These are phyloP conservation scores for Siphamia tubifer DNA, from an alignment of 2,113 vertebrate genomes.

Conservation along the genomic window DNA sequence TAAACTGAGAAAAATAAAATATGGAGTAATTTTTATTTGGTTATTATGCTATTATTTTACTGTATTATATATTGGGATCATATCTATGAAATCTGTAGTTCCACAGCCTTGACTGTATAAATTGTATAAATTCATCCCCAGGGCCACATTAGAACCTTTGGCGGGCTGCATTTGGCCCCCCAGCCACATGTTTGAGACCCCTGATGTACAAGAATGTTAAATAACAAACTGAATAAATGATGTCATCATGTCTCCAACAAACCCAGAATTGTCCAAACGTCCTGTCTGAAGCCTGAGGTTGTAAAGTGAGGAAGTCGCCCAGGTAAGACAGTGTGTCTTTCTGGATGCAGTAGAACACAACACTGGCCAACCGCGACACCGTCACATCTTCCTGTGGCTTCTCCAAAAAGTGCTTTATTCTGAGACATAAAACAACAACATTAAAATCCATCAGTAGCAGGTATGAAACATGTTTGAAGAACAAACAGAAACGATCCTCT, in stretches of 20 bases:
- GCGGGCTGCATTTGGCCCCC: no score
- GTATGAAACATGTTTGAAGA: rapidly evolving
- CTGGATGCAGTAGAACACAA: conserved; percentile 84
- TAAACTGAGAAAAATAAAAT: no score
- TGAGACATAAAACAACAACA: conserved; percentile 37
- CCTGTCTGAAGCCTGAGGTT: conserved; percentile 56
- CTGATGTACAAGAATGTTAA: neutral
- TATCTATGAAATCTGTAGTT: no score
- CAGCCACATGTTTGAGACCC: no score
- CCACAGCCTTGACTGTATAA: no score
- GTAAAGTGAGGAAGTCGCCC: conserved; percentile 70
- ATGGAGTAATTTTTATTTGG: no score
- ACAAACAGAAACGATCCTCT: neutral
- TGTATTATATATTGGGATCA: no score
- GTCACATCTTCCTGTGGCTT: conserved; percentile 77
- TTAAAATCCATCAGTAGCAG: neutral
- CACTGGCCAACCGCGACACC: conserved; percentile 79
- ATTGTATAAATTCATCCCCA: no score
- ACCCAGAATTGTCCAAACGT: conserved; percentile 83
- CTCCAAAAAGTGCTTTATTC: conserved; percentile 79
- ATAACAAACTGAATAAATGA: neutral
- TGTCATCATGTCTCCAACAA: conserved; percentile 13
- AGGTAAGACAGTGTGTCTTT: conserved; percentile 68
- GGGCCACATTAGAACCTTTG: no score
- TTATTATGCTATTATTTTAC: no score